Base-by-base conservation (phyloP, 2,888 invertebrate genomes). In the Stratiomys singularior region DNA sequence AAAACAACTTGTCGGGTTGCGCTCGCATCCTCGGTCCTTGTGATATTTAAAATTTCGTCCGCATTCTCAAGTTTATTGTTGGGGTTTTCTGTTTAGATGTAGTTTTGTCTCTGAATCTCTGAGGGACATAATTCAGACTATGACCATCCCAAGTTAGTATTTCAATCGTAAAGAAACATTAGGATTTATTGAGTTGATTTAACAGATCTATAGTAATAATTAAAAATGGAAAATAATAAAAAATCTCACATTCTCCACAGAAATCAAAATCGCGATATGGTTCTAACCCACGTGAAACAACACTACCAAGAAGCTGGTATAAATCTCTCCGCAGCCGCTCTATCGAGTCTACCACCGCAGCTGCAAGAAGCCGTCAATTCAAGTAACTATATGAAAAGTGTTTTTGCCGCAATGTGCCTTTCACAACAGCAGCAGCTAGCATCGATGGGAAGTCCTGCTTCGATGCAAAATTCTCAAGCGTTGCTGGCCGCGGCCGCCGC, bases 201-300 rank as follows among this genome's bases (percentile, higher is more conserved):
- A n/a, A n/a, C n/a, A n/a, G n/a, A n/a, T n/a, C n/a, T n/a, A n/a
- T 44, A 44, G 7, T 44, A 13, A 44, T 9, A 44, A 44, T 44
- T 44, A 13, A 44, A 44, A n/a, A n/a, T n/a, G n/a, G n/a, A n/a
- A n/a, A n/a, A n/a, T 72, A 2, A 52, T 76, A 15, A 30, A 13
- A 64, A 64, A 30, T 69, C 13, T 9, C 18, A 7, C 47, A 37
- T 76, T 37, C 3, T 37, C n/a, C 80, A 9, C 82, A 92, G 93
- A 82, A 90, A 92, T 85, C 88, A 89, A 27, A 91, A 90, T 82
- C 90, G 91, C 69, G 91, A 92, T 76, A 89, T 90, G 25, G 90
- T 93, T 1, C 85, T 92, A 80, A 88, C 89, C 18, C 93, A 93
- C 82, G 92, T 93, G 1, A 91, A 91, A 82, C 89, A 89, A 44